A percentile compares a stretch with the other conserved stretches of the same genome.
These are phyloP conservation scores for Trichopoda pennipes DNA, from an alignment of 2,888 invertebrate genomes.

Conservation along the genomic window DNA sequence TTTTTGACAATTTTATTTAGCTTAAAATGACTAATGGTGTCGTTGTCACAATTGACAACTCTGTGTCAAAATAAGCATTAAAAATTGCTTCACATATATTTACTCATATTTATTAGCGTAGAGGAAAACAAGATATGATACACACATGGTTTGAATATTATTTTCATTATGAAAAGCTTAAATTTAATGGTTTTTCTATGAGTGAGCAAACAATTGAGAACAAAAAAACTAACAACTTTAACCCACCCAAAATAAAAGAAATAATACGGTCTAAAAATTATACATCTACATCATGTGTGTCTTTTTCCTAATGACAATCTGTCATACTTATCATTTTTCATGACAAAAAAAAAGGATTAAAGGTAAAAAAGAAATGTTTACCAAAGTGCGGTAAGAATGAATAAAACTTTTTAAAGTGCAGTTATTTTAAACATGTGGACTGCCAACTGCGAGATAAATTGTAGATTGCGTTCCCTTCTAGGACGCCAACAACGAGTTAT, in stretches of 20 bases:
- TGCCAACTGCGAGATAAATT: too few relatives aligned
- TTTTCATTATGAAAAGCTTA: conserved; percentile 51
- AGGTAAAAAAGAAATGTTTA: background rate
- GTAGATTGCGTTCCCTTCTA: too few relatives aligned
- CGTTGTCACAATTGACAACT: conserved; percentile 76
- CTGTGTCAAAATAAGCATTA: conserved; percentile 77
- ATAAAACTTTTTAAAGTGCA: too few relatives aligned
- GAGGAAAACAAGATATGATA: conserved; percentile 1
- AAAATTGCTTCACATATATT: conserved; percentile 47
- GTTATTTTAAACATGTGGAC: too few relatives aligned
- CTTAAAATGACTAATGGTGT: conserved; percentile 76
- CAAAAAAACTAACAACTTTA: background rate
- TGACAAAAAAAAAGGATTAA: conserved; percentile 7
- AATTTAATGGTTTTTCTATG: conserved; percentile 65
- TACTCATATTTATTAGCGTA: background rate
- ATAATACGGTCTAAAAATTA: background rate
- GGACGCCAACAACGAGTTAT: too few relatives aligned
- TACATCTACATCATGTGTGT: conserved; percentile 10
- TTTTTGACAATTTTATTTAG: conserved; percentile 55
- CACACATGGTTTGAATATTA: conserved; percentile 49
- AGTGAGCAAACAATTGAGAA: conserved; percentile 45
- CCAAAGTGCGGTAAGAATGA: too few relatives aligned
- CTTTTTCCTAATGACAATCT: conserved; percentile 51
- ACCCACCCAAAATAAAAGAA: background rate
- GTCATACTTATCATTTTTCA: conserved; percentile 65